Percentiles rank a stretch among this genome's conserved stretches.
These are phyloP conservation scores for Dipodomys spectabilis DNA, from an alignment of 2,113 vertebrate genomes.

Conservation along the genomic window DNA sequence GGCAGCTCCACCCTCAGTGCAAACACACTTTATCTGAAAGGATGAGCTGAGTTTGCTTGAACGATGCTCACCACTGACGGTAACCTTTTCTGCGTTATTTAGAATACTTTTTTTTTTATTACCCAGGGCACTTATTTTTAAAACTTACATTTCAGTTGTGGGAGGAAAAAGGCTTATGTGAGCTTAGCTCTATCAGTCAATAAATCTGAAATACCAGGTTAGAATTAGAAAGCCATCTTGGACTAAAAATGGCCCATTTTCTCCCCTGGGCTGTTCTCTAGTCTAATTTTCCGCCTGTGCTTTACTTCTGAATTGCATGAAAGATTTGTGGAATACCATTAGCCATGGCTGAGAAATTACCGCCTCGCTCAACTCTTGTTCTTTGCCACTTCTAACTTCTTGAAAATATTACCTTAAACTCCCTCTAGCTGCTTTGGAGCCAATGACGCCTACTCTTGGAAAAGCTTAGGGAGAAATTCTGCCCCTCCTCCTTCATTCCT, in stretches of 20 bases:
- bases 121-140: not conserved
- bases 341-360: constrained; percentile 58
- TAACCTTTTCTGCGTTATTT: not conserved
- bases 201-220: constrained; percentile 58
- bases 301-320: constrained; percentile 56
- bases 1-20: fast-evolving
- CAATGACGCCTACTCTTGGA: constrained; percentile 23
- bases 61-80: not conserved
- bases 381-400: constrained; percentile 52
- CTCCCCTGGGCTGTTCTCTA: constrained; percentile 22
- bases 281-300: constrained; percentile 54
- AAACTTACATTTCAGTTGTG: constrained; percentile 31
- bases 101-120: not conserved
- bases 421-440: not conserved
- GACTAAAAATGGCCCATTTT: constrained; percentile 63
- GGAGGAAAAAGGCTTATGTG: not conserved
- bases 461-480: not conserved
- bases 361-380: constrained; percentile 51
- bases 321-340: constrained; percentile 65
- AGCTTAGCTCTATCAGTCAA: constrained; percentile 17
- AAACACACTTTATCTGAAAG: not conserved
- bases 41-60: not conserved
- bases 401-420: constrained; percentile 17
- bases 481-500: not conserved
- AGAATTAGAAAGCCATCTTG: constrained; percentile 47